phyloP scores from a whole-genome alignment of 1,140 invertebrate genomes.

The Monomorium pharaonis region DNA sequence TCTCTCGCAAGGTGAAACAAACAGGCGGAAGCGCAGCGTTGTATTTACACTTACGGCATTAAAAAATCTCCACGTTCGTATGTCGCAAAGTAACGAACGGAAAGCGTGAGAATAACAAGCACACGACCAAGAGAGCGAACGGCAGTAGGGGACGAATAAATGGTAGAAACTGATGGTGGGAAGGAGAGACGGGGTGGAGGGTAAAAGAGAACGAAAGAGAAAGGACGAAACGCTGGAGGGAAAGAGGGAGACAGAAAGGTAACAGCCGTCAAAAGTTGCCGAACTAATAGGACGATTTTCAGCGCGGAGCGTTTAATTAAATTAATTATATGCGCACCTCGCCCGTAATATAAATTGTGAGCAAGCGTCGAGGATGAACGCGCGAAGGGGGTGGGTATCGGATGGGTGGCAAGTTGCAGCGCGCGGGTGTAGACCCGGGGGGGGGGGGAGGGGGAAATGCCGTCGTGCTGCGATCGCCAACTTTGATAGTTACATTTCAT shows the following conservation, averaged over 20 bases:
- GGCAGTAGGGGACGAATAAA: constrained; percentile 30
- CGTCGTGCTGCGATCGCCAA: constrained; percentile 81
- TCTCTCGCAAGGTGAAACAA: constrained; percentile 45
- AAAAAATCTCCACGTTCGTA: constrained; percentile 41
- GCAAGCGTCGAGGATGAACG: constrained; percentile 76
- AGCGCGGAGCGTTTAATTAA: constrained; percentile 84
- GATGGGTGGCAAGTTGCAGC: constrained; percentile 48
- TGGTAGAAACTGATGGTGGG: constrained; percentile 51
- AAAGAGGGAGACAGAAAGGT: constrained; percentile 61
- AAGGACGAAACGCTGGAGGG: constrained; percentile 36
- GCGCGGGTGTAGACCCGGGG: constrained; percentile 15
- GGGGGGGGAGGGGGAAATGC: constrained; percentile 58
- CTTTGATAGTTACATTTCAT: constrained; percentile 84
- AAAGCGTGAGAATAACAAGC: constrained; percentile 21
- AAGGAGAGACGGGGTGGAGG: constrained; percentile 47
- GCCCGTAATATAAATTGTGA: constrained; percentile 84
- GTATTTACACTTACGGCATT: constrained; percentile 51
- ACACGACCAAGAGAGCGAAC: constrained; percentile 19
- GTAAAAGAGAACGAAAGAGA: constrained; percentile 63
- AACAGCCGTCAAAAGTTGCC: constrained; percentile 82
- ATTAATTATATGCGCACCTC: constrained; percentile 85
- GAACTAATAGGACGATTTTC: constrained; percentile 85
- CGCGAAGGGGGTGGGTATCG: constrained; percentile 64
- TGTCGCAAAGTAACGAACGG: constrained; percentile 35
- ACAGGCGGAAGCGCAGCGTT: constrained; percentile 40